Evolutionary conservation across 1,140 invertebrate genomes (phyloP).

Genomic region (Heliothis subflexa): DNA sequence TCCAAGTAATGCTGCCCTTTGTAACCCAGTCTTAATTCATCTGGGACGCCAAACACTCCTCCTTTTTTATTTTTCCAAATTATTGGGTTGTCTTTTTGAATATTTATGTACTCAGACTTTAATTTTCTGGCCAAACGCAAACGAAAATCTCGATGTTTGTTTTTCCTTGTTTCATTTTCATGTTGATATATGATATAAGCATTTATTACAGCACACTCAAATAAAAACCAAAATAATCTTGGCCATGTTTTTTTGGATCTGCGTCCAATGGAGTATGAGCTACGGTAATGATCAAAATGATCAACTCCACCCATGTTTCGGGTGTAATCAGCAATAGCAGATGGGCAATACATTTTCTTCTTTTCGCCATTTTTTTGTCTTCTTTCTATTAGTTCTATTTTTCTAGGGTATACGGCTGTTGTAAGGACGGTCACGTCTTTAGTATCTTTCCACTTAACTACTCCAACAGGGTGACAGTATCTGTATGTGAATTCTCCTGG

Average conservation of each 20-base stretch:
- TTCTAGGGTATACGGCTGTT: slow-evolving; percentile 60
- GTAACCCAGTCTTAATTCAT: slow-evolving; percentile 11
- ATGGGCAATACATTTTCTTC: slow-evolving; percentile 55
- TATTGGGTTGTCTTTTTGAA: neutral
- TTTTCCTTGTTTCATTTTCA: neutral
- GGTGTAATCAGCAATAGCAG: slow-evolving; percentile 58
- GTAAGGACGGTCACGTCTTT: slow-evolving; percentile 15
- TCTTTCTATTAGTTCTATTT: slow-evolving; percentile 57
- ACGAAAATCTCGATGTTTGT: slow-evolving; percentile 5
- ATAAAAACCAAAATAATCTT: slow-evolving; percentile 52
- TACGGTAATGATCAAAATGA: slow-evolving; percentile 56
- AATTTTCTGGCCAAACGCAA: slow-evolving; percentile 26
- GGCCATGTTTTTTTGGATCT: slow-evolving; percentile 54
- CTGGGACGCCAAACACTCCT: slow-evolving; percentile 16
- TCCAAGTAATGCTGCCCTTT: neutral
- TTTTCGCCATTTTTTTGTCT: slow-evolving; percentile 63
- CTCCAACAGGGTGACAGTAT: neutral
- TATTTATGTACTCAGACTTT: neutral
- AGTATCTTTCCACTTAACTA: slow-evolving; percentile 39
- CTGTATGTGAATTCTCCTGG: slow-evolving; percentile 25
- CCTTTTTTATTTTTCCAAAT: slow-evolving; percentile 34
- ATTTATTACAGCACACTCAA: slow-evolving; percentile 12
- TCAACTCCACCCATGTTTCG: slow-evolving; percentile 55
- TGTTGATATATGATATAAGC: slow-evolving; percentile 1
- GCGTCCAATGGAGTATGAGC: slow-evolving; percentile 53